Base-by-base conservation (phyloP, 2,888 invertebrate species). In the Eudemis profundana region DNA sequence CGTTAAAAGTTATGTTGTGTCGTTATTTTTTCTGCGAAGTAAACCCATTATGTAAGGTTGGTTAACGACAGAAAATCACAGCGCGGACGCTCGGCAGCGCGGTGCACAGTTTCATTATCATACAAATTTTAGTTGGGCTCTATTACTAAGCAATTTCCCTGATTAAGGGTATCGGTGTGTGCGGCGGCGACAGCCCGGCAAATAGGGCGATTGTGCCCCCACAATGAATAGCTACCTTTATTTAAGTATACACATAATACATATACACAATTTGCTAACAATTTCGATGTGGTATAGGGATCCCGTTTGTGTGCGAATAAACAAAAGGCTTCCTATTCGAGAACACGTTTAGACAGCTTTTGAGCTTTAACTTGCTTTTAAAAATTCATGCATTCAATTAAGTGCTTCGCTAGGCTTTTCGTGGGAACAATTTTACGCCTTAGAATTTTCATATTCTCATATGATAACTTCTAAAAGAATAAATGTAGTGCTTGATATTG, bases 131-230 rank as follows among this genome's bases (percentile, higher is more conserved):
- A 79, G 81, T 80, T 78, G 74, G 74, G 74, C 79, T 78, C 79
- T 82, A 86, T 86, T 87, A 84, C 82, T 85, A 83, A 82, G 85
- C 83, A 85, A 86, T 89, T 86, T 86, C 77, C 80, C 80, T 84
- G 85, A 86, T 86, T 87, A 87, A 85, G 83, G 82, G 82, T 81
- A 79, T 81, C 77, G 74, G 67, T 74, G 74, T 81, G 76, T 75
- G 75, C 78, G 79, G 76, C 72, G 81, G 85, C 84, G 85, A 84
- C 84, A 84, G 83, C 78, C 81, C 82, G 86, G 86, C 82, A 88
- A 89, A 90, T 89, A 85, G 86, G 82, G 76, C 82, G 80, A 84
- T 83, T 81, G 79, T 78, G 74, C 70, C 75, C 72, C 68, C 71
- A 76, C 84, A 78, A 87, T 90, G 85, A 87, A 89, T 87, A 78